Percentiles rank a stretch among this genome's conserved stretches.
Conservation (phyloP, 2,888 invertebrate species). For the Pachymerium ferrugineum region DNA sequence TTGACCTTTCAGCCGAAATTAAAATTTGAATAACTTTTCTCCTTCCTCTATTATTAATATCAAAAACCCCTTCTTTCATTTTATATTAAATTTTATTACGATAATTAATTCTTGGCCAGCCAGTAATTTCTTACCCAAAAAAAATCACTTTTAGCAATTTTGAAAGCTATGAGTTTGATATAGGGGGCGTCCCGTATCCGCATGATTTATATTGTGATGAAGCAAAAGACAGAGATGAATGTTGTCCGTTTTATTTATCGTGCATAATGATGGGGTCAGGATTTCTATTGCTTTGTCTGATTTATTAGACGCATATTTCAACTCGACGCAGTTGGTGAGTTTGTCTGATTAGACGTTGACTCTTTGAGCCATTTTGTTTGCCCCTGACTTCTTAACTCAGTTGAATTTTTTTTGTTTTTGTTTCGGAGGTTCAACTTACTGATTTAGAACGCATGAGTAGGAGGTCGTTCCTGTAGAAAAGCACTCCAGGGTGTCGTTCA, state of each 20-base stretch:
- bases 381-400: neutral
- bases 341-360: neutral
- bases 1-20: neutral
- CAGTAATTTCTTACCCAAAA: neutral
- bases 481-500: slow-evolving; percentile 1
- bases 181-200: neutral
- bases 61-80: neutral
- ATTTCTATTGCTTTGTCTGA: neutral
- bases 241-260: neutral
- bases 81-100: neutral
- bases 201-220: slow-evolving; percentile 3
- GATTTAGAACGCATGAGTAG: neutral
- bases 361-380: neutral
- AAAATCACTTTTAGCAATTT: neutral
- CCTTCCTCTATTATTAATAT: neutral
- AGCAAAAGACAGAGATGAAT: neutral
- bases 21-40: neutral
- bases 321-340: neutral
- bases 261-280: slow-evolving; percentile 3
- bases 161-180: neutral
- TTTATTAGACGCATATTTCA: neutral
- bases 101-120: neutral
- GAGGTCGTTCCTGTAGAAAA: neutral
- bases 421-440: neutral
- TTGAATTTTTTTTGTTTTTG: neutral